Percentiles rank a stretch among this genome's conserved stretches.
phyloP scores from a whole-genome alignment of 2,113 vertebrate genomes.

The Fulmarus glacialis region DNA sequence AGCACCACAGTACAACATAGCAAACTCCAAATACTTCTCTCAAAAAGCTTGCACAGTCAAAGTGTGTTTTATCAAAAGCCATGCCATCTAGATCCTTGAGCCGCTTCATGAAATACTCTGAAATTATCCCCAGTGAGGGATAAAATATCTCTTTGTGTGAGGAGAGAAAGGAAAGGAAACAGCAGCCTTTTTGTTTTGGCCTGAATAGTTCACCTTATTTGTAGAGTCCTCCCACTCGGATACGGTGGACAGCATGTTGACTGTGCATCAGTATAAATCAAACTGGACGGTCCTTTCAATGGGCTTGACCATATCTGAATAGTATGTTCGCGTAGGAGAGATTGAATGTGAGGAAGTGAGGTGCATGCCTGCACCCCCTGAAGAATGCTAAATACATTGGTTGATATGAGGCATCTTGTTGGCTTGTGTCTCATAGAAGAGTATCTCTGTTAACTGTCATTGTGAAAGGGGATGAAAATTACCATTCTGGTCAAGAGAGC shows the following conservation, averaged over 20 bases:
- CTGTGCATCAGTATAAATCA: no score
- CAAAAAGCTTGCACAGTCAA: background rate
- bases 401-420: background rate
- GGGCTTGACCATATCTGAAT: background rate
- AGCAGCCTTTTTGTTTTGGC: background rate
- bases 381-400: background rate
- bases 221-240: accelerated
- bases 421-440: background rate
- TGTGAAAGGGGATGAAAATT: background rate
- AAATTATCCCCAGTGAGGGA: background rate
- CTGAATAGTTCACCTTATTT: background rate
- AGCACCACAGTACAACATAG: accelerated
- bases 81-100: background rate
- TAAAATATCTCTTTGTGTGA: background rate
- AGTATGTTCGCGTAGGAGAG: accelerated
- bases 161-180: background rate
- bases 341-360: background rate
- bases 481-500: background rate
- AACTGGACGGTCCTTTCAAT: accelerated
- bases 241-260: accelerated
- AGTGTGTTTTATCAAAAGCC: background rate
- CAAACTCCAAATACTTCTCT: background rate
- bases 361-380: background rate
- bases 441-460: background rate
- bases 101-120: background rate